Conservation (phyloP, 2,113 vertebrate species). For the Phylloscopus trochilus region DNA sequence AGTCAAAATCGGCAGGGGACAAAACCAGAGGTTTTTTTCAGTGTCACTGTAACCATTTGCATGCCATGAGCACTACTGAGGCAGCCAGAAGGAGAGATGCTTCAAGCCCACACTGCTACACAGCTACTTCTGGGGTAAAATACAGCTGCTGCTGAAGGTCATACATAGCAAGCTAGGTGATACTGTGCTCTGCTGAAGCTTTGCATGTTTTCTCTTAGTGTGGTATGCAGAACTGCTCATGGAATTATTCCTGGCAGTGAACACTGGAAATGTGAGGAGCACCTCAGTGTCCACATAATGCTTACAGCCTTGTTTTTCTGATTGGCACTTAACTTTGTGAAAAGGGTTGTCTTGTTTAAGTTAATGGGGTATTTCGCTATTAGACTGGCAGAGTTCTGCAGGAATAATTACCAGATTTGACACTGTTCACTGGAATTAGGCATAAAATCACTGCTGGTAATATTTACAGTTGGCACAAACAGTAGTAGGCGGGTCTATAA, state of each 20-base stretch:
- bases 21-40: neutral
- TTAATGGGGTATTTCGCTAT: neutral
- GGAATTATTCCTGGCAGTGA: neutral
- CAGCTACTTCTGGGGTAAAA: neutral
- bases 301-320: neutral
- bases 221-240: neutral
- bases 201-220: neutral
- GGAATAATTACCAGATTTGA: slow-evolving; percentile 22
- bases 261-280: neutral
- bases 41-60: neutral
- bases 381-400: neutral
- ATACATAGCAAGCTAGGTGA: neutral
- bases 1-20: neutral
- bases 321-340: neutral
- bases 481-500: neutral
- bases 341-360: neutral
- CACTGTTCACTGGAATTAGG: slow-evolving; percentile 9
- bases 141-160: neutral
- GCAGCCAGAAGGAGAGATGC: neutral
- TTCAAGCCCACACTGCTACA: neutral
- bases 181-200: neutral
- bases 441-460: slow-evolving; percentile 12
- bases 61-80: neutral
- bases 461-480: slow-evolving; percentile 1
- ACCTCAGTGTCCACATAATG: neutral